phyloP scores from a whole-genome alignment of 2,797 vertebrate genomes.

The Lepus townsendii region DNA sequence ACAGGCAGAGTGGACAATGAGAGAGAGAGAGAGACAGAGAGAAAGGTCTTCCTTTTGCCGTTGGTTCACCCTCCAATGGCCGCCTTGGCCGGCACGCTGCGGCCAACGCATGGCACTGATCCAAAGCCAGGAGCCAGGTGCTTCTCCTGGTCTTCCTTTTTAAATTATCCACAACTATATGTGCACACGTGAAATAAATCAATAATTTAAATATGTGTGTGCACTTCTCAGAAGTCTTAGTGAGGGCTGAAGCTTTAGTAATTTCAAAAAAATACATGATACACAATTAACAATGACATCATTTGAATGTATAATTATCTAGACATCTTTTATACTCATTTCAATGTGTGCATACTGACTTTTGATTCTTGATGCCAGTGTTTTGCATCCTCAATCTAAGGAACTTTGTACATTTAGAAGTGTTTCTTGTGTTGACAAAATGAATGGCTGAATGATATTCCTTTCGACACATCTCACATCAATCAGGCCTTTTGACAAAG shows the following conservation, averaged over 20 bases:
- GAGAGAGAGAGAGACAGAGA: too few relatives aligned
- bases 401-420: neutral
- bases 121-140: too few relatives aligned
- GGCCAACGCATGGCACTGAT: too few relatives aligned
- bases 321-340: neutral
- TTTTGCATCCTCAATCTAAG: neutral
- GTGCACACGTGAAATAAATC: too few relatives aligned
- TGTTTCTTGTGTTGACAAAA: neutral
- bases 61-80: too few relatives aligned
- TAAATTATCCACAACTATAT: too few relatives aligned
- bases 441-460: neutral
- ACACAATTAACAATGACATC: neutral
- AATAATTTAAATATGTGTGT: neutral
- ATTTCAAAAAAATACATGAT: neutral
- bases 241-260: neutral
- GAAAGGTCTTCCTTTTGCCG: too few relatives aligned
- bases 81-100: too few relatives aligned
- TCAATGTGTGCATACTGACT: slow-evolving; percentile 17
- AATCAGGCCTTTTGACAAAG: neutral
- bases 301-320: neutral
- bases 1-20: too few relatives aligned
- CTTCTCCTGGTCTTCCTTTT: too few relatives aligned
- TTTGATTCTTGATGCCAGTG: neutral
- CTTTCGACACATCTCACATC: neutral
- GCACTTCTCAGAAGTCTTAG: neutral